Base-by-base conservation (phyloP, 1,140 invertebrate genomes). In the Drosophila nigromelanica region DNA sequence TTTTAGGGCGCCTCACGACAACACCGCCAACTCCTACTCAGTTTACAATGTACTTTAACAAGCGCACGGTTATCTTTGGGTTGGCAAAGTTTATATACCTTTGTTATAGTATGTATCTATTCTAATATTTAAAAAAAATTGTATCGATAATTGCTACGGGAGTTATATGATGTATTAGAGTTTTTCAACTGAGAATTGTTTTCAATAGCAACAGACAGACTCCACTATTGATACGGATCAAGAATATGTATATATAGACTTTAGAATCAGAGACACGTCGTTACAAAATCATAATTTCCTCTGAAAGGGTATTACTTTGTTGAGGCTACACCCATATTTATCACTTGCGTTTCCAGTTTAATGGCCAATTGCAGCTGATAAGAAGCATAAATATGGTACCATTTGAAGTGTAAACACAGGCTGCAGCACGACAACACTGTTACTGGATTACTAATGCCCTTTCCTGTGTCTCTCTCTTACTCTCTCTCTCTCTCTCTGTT, bases 361-460 rank as follows among this genome's bases (percentile, higher is more conserved):
- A 59, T 35, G 15, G 7, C 7, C 15, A 42, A 60, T 7, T 40
- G 21, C 52, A 50, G 55, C 56, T 68, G 52, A 67, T 67, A 51
- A 56, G 30, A 45, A 39, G 11, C 45, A 18, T 10, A 43, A 45
- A 15, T 39, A 15, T 59, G 21, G 39, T 67, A 59, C 70, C 24
- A 33, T 61, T 67, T 14, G 10, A 5, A 39, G 35, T 35, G 24
- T 73, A 68, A 73, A 68, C 27, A 68, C 48, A 40, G 12, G 8
- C 12, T 35, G 63, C 35, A 45, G 70, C 74, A 71, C 82, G 51
- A 58, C 74, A 86, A 81, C 82, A 86, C 81, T 78, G 74, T 15
- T 42, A 14, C 15, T 11, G 15, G 52, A 70, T 87, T 87, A 87
- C 82, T 86, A 86, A 86, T 72, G 56, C 58, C 61, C 62, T 43